Base-by-base conservation (phyloP, 2,797 vertebrate genomes). In the Helostoma temminkii region DNA sequence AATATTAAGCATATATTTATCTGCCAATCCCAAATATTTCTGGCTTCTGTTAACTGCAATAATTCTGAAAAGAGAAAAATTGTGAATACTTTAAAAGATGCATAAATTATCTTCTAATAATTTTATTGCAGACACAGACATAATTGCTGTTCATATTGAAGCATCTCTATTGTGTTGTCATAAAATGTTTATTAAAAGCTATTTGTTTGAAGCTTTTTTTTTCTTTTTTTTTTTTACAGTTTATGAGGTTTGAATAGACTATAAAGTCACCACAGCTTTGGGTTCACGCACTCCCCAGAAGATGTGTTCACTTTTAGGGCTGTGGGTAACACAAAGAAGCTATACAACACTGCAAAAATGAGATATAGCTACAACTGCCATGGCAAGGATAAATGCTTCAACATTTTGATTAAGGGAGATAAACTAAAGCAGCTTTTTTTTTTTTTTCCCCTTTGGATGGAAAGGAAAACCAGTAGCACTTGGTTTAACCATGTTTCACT, bases 391-490 rank as follows among this genome's bases (percentile, higher is more conserved):
- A 80, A 89, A 89, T 78, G 82, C 65, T 84, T 78, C 36, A 80
- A 82, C 71, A 81, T 84, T 80, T 92, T 92, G 92, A 92, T 88
- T 88, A 83, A 80, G 66, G 78, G 81, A 91, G 85, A 88, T 92
- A 90, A 87, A 78, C 84, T 78, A 88, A 71, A 84, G 77, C 83
- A 34, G 66, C 76, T 82, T 66, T 81, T 75, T 64, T 43, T 24
- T 46, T 81, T 81, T 70, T 41, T 54, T 74, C 63, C 66, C 14
- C 54, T 71, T 75, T 89, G 87, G 82, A 78, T 78, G 76, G 85
- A 92, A 90, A 84, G 83, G 88, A 90, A 90, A 93, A 92, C 81
- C 91, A 93, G 93, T 94, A 94, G 93, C 93, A 88, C 85, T 92
- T 86, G 84, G 86, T 90, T 88, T 91, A 91, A 93, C 90, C 85